Evolutionary conservation across 2,888 invertebrate species (phyloP), one percentile per base, ranked within the genome.

Genomic region (Myopa testacea): DNA sequence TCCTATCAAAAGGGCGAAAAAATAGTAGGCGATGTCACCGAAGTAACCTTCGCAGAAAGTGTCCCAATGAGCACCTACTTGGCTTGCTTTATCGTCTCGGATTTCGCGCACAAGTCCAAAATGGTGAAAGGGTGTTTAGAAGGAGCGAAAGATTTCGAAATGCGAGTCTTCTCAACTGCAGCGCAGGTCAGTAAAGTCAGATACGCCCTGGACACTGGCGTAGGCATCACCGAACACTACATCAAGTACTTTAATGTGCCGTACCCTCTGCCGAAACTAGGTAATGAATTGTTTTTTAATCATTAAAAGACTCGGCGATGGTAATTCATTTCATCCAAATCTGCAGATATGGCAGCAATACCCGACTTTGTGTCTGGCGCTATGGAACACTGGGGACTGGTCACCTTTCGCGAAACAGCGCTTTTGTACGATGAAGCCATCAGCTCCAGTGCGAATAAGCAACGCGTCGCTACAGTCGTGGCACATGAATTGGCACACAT

Each of bases 331-430:
- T n/a, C 16, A 50, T 69, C 3, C 2, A 45, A 1, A n/a, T 60
- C 12, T 81, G 2, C 50, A 85, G 88, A 89, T 75, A 87, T 88
- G 87, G 87, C 84, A 63, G 89, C 88, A 10, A 88, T 88, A 34
- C 88, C 88, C 0, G 89, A 89, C 79, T 88, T 87, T 72, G 82
- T 85, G 6, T 86, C 87, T 0, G 97, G 97, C 4, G 98, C 98
- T 0, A 98, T 98, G 93, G 98, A 98, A 95, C 98, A 90, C 96
- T 98, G 98, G 98, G 92, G 92, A 1, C 90, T 98, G 55, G 94
- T 98, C 3, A 98, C 98, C 0, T 98, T 94, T 88, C 91, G 97
- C 80, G 97, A 98, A 90, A 93, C 94, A 0, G 92, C 93, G 75
- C 91, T 98, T 77, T 91, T 98, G 0, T 95, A 94, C 82, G 94